Percentiles rank a stretch among this genome's conserved stretches.
These are phyloP conservation scores for Criorhina ranunculi DNA, from an alignment of 2,888 invertebrate genomes.

Conservation along the genomic window DNA sequence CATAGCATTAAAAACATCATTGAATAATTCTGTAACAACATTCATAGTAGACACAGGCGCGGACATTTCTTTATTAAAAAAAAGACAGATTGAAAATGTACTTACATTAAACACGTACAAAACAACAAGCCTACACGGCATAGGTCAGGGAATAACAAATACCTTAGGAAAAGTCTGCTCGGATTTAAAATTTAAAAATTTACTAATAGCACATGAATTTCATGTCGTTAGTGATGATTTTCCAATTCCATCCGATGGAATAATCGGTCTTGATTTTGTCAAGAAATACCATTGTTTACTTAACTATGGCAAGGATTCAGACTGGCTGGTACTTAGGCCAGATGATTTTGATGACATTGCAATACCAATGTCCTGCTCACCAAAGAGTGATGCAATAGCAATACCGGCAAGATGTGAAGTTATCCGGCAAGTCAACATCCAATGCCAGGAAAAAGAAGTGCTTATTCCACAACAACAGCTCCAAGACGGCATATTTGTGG, in stretches of 20 bases:
- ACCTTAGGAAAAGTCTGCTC: constrained; percentile 7
- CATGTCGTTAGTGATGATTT: constrained; percentile 46
- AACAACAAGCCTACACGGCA: constrained; percentile 23
- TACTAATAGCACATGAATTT: constrained; percentile 40
- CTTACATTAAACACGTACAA: not conserved
- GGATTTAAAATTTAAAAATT: constrained; percentile 5
- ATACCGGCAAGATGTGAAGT: constrained; percentile 22
- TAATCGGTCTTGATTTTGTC: constrained; percentile 43
- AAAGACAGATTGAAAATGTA: not conserved
- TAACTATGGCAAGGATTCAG: constrained; percentile 16
- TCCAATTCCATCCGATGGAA: constrained; percentile 40
- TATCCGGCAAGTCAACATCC: constrained; percentile 18
- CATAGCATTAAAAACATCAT: not conserved
- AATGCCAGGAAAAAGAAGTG: constrained; percentile 36
- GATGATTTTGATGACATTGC: constrained; percentile 34
- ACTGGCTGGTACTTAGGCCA: constrained; percentile 19
- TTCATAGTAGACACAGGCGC: constrained; percentile 7
- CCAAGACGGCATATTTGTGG: constrained; percentile 28
- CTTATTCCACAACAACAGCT: constrained; percentile 37
- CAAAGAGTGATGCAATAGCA: constrained; percentile 17
- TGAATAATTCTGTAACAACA: not conserved
- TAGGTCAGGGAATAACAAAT: constrained; percentile 26
- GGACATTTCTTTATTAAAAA: constrained; percentile 13
- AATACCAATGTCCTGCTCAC: constrained; percentile 18
- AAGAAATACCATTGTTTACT: constrained; percentile 44